Percentiles rank a stretch among this genome's conserved stretches.
Evolutionary conservation across 2,797 vertebrate genomes (phyloP).

Genomic region (Oreortyx pictus): DNA sequence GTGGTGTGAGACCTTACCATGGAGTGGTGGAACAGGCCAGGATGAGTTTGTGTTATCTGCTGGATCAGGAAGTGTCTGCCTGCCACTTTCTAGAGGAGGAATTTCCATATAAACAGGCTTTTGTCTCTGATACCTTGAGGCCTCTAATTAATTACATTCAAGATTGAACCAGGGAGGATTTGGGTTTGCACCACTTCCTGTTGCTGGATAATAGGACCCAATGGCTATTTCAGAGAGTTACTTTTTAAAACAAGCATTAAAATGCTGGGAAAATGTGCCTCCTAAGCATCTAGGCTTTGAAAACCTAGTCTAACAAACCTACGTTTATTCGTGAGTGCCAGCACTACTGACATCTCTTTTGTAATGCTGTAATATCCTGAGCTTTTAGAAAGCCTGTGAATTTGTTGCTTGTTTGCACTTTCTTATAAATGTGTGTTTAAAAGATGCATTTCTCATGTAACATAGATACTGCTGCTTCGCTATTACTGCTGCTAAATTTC

Average conservation of each 20-base stretch:
- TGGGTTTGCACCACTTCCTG: constrained; percentile 12
- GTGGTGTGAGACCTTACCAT: neutral
- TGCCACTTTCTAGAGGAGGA: constrained; percentile 5
- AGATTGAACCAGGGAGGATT: constrained; percentile 16
- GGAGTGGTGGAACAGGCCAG: neutral
- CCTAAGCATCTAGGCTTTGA: neutral
- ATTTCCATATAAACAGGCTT: constrained; percentile 62
- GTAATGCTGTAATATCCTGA: constrained; percentile 1
- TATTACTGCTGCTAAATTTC: constrained; percentile 19
- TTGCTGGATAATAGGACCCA: constrained; percentile 20
- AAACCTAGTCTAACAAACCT: constrained; percentile 8
- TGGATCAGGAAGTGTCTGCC: constrained; percentile 31
- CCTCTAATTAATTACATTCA: constrained; percentile 57
- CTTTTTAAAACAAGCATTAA: constrained; percentile 50
- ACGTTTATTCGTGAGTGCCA: constrained; percentile 11
- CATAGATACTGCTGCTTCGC: neutral
- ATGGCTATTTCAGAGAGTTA: constrained; percentile 35
- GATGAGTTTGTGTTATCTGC: constrained; percentile 50
- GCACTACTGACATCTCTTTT: constrained; percentile 28
- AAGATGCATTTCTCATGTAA: constrained; percentile 9
- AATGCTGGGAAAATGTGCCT: constrained; percentile 45
- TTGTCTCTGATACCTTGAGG: constrained; percentile 46
- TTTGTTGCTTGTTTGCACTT: constrained; percentile 27
- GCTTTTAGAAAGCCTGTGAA: constrained; percentile 38
- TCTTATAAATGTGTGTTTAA: neutral